Evolutionary conservation across 37 sponge, comb jelly and placozoan species (phyloP).

Genomic region (Mnemiopsis leidyi): DNA sequence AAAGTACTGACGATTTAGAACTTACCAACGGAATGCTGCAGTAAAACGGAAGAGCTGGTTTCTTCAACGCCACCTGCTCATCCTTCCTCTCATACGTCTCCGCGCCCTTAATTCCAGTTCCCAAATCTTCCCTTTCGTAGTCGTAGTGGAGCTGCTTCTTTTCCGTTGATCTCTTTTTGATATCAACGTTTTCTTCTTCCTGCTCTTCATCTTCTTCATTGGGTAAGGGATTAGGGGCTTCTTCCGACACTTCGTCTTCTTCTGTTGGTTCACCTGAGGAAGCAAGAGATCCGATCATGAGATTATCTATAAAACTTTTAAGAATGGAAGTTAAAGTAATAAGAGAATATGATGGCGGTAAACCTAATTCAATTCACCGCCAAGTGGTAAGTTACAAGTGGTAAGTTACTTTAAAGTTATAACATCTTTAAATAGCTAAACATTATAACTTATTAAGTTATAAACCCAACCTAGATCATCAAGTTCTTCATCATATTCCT

Average conservation of each 20-base stretch:
- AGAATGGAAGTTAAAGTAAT: no score
- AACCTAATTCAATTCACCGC: no score
- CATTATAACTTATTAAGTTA: no score
- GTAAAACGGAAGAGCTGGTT: background rate
- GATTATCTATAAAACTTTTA: no score
- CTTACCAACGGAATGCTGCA: slow-evolving; percentile 3
- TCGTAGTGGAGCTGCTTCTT: background rate
- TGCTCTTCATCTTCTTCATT: background rate
- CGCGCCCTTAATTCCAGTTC: background rate
- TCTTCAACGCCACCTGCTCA: background rate
- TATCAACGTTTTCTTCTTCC: background rate
- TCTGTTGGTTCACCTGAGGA: background rate
- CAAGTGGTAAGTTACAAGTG: no score
- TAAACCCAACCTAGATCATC: slow-evolving; percentile 40
- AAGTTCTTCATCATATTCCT: background rate
- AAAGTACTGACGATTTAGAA: no score
- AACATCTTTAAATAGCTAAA: no score
- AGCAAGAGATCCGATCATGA: no score
- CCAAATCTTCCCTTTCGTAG: background rate
- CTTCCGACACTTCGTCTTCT: no score
- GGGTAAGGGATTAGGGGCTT: no score
- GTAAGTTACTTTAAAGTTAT: no score
- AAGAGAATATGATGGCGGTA: no score
- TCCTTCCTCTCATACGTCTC: background rate
- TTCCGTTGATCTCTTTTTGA: background rate